Percentiles rank a stretch among this genome's conserved stretches.
These are phyloP conservation scores for Prosapia bicincta DNA, from an alignment of 2,888 invertebrate genomes.

Conservation along the genomic window DNA sequence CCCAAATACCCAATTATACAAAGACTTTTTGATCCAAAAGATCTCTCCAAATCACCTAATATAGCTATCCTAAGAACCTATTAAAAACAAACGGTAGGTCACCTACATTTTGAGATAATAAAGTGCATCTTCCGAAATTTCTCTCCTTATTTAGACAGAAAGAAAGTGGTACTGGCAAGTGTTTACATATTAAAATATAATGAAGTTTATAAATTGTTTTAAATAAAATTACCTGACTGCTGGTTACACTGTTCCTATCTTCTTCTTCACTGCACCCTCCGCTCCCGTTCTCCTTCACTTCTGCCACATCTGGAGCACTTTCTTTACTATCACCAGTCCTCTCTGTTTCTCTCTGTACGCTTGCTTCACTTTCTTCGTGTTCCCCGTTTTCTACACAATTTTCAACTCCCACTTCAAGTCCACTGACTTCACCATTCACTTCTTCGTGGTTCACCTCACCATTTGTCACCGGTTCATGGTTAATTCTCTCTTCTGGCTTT, in stretches of 20 bases:
- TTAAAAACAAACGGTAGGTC: too few species aligned
- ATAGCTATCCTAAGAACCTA: too few species aligned
- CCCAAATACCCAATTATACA: too few species aligned
- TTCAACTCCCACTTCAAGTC: conserved; percentile 16
- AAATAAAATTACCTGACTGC: conserved; percentile 22
- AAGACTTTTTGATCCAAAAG: too few species aligned
- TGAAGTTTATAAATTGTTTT: too few species aligned
- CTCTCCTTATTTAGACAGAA: too few species aligned
- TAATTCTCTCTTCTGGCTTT: not conserved
- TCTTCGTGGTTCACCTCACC: conserved; percentile 13
- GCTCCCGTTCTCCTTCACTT: conserved; percentile 36
- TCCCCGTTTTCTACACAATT: not conserved
- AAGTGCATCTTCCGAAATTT: too few species aligned
- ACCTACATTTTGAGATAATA: too few species aligned
- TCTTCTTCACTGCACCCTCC: conserved; percentile 30
- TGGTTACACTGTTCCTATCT: conserved; percentile 25
- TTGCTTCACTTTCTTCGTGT: conserved; percentile 9
- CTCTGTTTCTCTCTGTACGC: conserved; percentile 9
- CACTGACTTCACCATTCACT: not conserved
- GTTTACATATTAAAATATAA: too few species aligned
- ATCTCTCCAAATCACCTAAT: too few species aligned
- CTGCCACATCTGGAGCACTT: conserved; percentile 19
- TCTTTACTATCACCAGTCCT: conserved; percentile 32
- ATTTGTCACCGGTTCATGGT: conserved; percentile 9
- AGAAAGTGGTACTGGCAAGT: too few species aligned